phyloP scores from a whole-genome alignment of 1,140 invertebrate species.

The Amphibalanus amphitrite region DNA sequence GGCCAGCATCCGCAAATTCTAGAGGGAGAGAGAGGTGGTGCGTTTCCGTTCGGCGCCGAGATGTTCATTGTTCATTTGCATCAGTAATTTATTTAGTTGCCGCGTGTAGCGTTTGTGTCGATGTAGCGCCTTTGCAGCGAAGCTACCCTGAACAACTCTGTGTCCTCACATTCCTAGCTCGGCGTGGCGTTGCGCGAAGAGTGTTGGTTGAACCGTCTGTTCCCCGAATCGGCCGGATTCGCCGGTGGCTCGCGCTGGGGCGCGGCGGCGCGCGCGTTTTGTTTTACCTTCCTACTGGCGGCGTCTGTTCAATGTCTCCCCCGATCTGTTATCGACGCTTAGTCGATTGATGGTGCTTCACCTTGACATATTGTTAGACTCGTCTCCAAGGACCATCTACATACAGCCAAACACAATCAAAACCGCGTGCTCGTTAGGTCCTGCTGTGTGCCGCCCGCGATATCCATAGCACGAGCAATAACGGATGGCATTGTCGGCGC shows the following conservation, averaged over 20 bases:
- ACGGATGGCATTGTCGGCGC: not conserved
- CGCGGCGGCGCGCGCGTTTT: too few relatives aligned
- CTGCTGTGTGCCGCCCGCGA: not conserved
- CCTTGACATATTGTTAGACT: not conserved
- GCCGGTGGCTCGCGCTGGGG: too few relatives aligned
- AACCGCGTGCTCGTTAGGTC: not conserved
- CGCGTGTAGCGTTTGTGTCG: not conserved
- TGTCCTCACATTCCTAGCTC: not conserved
- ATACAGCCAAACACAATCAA: not conserved
- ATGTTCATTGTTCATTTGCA: not conserved
- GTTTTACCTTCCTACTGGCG: too few relatives aligned
- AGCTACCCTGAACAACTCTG: not conserved
- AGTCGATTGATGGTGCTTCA: not conserved
- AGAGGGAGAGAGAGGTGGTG: not conserved
- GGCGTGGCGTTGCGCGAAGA: not conserved
- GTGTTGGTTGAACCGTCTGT: too few relatives aligned
- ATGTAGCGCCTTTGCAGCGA: not conserved
- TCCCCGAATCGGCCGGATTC: too few relatives aligned
- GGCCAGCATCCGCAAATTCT: not conserved
- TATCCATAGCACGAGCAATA: not conserved
- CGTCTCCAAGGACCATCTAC: not conserved
- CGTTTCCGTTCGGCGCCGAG: not conserved
- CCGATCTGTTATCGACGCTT: too few relatives aligned
- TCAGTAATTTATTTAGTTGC: constrained; percentile 1
- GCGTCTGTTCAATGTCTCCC: too few relatives aligned